Evolutionary conservation across 2,888 invertebrate species (phyloP).

Genomic region (Tribolium freemani): DNA sequence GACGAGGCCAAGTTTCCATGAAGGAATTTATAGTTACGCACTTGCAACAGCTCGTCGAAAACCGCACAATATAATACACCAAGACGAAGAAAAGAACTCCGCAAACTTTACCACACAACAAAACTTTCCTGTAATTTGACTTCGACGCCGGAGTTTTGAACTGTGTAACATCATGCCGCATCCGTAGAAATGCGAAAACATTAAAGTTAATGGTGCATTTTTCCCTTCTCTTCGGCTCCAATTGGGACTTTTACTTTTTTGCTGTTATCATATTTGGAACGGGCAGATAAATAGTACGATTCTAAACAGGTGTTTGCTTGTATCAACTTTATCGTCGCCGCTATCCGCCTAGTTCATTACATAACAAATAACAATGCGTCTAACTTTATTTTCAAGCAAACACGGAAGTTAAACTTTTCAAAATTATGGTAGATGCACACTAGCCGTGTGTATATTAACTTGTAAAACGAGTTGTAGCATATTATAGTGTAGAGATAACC

Average conservation of each 20-base stretch:
- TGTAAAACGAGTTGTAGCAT: constrained; percentile 32
- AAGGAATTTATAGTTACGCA: constrained; percentile 47
- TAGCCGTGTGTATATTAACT: constrained; percentile 23
- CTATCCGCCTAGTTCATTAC: constrained; percentile 15
- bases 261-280: constrained; percentile 4
- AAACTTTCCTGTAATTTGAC: constrained; percentile 37
- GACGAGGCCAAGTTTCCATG: constrained; percentile 38
- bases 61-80: constrained; percentile 31
- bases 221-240: constrained; percentile 5
- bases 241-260: constrained; percentile 10
- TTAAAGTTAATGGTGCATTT: constrained; percentile 35
- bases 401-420: constrained; percentile 18
- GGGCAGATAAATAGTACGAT: neutral
- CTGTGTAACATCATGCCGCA: constrained; percentile 37
- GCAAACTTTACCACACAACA: constrained; percentile 26
- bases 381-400: constrained; percentile 17
- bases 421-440: constrained; percentile 28
- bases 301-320: constrained; percentile 16
- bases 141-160: constrained; percentile 33
- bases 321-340: constrained; percentile 6
- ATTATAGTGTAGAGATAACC: constrained; percentile 31
- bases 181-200: constrained; percentile 32
- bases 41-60: constrained; percentile 36
- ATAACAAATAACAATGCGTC: constrained; percentile 7
- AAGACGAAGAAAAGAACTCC: constrained; percentile 31